Evolutionary conservation across 2,888 invertebrate species (phyloP), one percentile per base, ranked within the genome.

Genomic region (Marronus borbonicus): DNA sequence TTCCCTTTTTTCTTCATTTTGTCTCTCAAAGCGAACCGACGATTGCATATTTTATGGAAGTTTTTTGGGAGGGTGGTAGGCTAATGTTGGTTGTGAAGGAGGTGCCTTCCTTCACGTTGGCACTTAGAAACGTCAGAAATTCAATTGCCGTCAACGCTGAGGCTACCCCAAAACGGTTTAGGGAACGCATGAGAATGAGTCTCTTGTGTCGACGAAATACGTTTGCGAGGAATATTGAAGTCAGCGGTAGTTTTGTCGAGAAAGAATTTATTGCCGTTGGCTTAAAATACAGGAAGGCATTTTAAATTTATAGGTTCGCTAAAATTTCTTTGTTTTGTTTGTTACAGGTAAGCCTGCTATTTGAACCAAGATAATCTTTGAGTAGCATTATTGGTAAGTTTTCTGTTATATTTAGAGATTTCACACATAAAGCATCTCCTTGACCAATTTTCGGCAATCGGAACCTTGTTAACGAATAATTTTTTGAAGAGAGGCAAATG

Each of bases 1-100:
- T 55, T 39, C 36, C 17, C 58, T 70, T 24, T 44, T 44, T 44
- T 44, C 8, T 12, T 12, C 44, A 12, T 44, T 44, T 44, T 44
- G 12, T 44, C 12, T 17, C 17, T 12, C 36, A 36, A 36, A 36
- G 44, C 28, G n/a, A 8, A 12, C 24, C 68, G 28, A 58, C 36
- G 58, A 44, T 31, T 72, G 72, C 58, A 72, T 72, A 72, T 58
- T 72, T 72, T 72, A 72, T 60, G 52, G 44, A 31, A 50, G 31
- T 8, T 58, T 20, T 58, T 17, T 20, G 17, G 52, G 7, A 24
- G n/a, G 24, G 8, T 58, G 69, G 52, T 24, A n/a, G 44, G 17
- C 10, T 44, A 66, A 66, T 17, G 7, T 20, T 39, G 39, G 7
- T 39, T 39, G 10, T 39, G 1, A 5, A 69, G 66, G 36, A 69